A percentile compares a stretch with the other conserved stretches of the same genome.
Conservation (phyloP, 2,797 vertebrate species). For the Manis javanica region DNA sequence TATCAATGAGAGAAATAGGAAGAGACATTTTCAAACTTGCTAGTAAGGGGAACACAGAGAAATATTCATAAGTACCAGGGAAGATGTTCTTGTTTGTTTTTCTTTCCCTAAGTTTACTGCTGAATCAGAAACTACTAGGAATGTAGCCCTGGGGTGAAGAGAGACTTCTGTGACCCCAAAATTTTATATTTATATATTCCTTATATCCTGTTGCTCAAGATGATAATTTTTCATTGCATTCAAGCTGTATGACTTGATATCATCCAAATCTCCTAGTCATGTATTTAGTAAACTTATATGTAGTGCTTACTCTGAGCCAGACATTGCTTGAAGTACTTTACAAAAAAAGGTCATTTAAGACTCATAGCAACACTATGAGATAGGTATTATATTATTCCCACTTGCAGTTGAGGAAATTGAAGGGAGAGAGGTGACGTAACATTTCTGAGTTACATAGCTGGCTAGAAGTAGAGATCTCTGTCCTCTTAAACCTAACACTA, state of each 20-base stretch:
- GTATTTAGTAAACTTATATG: neutral
- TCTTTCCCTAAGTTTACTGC: neutral
- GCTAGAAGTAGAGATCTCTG: neutral
- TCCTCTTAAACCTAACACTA: neutral
- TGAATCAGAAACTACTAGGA: neutral
- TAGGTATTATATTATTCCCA: neutral
- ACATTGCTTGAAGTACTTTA: neutral
- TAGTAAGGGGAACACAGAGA: neutral
- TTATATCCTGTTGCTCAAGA: neutral
- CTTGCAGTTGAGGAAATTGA: neutral
- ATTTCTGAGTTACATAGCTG: neutral
- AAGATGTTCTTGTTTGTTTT: neutral
- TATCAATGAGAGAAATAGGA: neutral
- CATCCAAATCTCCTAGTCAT: neutral
- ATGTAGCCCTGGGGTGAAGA: neutral
- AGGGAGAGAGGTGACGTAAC: neutral
- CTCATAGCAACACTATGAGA: neutral
- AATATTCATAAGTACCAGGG: neutral
- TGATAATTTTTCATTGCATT: neutral
- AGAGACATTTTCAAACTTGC: conserved; percentile 32
- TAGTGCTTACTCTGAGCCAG: neutral
- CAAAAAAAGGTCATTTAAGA: neutral
- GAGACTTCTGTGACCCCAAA: neutral
- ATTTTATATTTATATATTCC: neutral
- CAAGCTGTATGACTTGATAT: neutral